These are phyloP conservation scores for Monochamus saltuarius DNA, from an alignment of 1,140 invertebrate species.

Conservation along the genomic window DNA sequence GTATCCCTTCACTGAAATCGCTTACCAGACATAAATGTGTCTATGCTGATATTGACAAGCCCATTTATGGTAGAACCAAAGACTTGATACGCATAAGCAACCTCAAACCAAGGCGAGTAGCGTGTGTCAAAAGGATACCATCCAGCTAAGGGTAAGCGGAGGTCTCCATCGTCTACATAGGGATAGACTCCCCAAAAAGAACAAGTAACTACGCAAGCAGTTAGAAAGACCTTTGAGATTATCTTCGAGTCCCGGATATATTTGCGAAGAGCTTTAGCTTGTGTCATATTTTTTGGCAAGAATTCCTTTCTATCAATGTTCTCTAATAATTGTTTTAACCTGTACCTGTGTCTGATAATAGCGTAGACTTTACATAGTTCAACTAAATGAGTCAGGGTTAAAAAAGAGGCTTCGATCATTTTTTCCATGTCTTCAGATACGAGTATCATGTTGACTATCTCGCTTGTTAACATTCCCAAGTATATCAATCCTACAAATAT, in stretches of 20 bases:
- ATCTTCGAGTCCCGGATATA: constrained; percentile 20
- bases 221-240: constrained; percentile 12
- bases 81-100: constrained; percentile 33
- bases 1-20: background rate
- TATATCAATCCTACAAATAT: constrained; percentile 13
- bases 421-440: constrained; percentile 16
- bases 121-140: constrained; percentile 42
- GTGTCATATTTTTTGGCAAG: constrained; percentile 11
- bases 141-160: constrained; percentile 33
- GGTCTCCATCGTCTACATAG: constrained; percentile 23
- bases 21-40: constrained; percentile 20
- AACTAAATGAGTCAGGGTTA: constrained; percentile 21
- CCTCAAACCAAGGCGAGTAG: constrained; percentile 27
- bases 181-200: constrained; percentile 30
- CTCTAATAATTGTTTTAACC: constrained; percentile 6
- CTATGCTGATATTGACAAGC: constrained; percentile 23
- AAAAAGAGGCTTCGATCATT: constrained; percentile 18
- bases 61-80: constrained; percentile 12
- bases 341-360: constrained; percentile 3
- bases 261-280: constrained; percentile 4
- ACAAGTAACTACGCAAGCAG: constrained; percentile 12
- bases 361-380: constrained; percentile 16
- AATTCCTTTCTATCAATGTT: constrained; percentile 22
- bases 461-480: constrained; percentile 5
- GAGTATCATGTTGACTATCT: background rate